Conservation (phyloP, 2,113 vertebrate species). For the Phainopepla nitens region DNA sequence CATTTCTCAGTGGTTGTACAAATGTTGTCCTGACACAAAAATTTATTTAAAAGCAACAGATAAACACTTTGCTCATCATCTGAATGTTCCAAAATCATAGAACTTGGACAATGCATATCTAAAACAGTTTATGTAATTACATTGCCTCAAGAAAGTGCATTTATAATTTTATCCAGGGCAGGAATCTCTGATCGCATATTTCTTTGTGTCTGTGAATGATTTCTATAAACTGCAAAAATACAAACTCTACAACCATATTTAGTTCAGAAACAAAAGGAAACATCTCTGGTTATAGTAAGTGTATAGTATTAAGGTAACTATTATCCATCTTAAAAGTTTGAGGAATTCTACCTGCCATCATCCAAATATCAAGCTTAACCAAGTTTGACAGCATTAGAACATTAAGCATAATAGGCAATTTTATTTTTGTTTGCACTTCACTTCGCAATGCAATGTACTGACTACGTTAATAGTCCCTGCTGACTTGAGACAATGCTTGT, state of each 20-base stretch:
- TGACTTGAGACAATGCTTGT: background rate
- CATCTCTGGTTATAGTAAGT: background rate
- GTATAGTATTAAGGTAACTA: background rate
- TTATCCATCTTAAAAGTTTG: background rate
- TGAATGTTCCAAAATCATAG: background rate
- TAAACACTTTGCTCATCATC: background rate
- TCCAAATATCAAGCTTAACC: conserved; percentile 17
- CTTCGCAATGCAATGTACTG: background rate
- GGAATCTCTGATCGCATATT: background rate
- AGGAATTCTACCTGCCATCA: conserved; percentile 10
- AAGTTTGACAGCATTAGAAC: conserved; percentile 16
- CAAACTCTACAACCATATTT: background rate
- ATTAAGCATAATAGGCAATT: conserved; percentile 18
- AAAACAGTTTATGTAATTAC: background rate
- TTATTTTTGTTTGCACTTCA: conserved; percentile 16
- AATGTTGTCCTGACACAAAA: background rate
- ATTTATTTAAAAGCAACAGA: background rate
- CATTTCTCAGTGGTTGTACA: background rate
- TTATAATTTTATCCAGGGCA: background rate
- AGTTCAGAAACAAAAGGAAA: background rate
- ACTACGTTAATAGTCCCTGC: background rate
- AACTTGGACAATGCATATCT: background rate
- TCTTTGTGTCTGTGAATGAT: background rate
- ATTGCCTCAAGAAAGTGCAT: background rate
- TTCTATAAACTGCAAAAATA: background rate